Percentiles rank a stretch among this genome's conserved stretches.
phyloP scores from a whole-genome alignment of 2,797 vertebrate genomes.

The Enteromius thamalakanensis region DNA sequence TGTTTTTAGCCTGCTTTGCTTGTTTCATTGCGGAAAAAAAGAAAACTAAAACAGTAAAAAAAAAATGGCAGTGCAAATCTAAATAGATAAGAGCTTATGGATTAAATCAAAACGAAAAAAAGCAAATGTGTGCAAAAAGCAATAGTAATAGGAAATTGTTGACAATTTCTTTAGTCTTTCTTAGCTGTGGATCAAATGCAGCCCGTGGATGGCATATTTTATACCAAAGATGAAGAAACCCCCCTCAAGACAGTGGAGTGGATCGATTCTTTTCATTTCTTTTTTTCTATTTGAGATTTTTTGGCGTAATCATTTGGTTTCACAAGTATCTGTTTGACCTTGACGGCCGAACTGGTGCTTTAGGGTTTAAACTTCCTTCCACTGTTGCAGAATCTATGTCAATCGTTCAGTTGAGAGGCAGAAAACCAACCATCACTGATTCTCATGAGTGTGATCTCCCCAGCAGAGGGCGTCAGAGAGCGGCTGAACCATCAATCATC shows the following conservation, averaged over 20 bases:
- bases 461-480: constrained; percentile 57
- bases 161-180: constrained; percentile 98
- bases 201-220: constrained; percentile 95
- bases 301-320: constrained; percentile 64
- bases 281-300: constrained; percentile 58
- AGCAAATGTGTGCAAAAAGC: constrained; percentile 84
- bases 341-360: constrained; percentile 85
- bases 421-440: constrained; percentile 42
- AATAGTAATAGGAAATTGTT: constrained; percentile 99
- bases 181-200: constrained; percentile 94
- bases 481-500: constrained; percentile 35
- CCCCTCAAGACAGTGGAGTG: constrained; percentile 86
- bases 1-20: constrained; percentile 94
- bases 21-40: constrained; percentile 89
- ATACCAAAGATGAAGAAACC: constrained; percentile 99
- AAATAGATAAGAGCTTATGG: constrained; percentile 86
- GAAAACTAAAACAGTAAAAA: constrained; percentile 59
- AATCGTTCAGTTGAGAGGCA: constrained; percentile 44
- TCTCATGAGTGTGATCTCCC: constrained; percentile 49
- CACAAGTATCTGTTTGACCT: constrained; percentile 82
- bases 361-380: constrained; percentile 84
- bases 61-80: constrained; percentile 64
- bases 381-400: constrained; percentile 76
- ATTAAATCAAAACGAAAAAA: constrained; percentile 73
- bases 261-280: constrained; percentile 77